These are phyloP conservation scores for Saccostrea glomerata DNA, from an alignment of 1,140 invertebrate genomes.

Conservation along the genomic window DNA sequence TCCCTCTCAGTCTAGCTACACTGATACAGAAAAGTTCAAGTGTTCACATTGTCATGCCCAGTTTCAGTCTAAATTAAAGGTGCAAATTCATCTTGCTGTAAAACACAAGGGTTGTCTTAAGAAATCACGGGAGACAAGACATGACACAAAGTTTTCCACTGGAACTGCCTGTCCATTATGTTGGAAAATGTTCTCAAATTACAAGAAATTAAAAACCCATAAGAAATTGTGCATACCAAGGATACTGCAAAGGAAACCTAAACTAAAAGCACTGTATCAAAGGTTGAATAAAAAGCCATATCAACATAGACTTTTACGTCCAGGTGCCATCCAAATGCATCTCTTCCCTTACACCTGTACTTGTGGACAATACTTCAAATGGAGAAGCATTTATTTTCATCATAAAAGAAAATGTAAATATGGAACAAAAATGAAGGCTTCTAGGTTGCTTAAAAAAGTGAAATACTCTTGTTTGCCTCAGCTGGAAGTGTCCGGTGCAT, in stretches of 20 bases:
- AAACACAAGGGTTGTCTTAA: neutral
- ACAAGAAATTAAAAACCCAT: neutral
- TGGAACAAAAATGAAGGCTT: neutral
- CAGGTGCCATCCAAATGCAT: neutral
- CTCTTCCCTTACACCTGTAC: neutral
- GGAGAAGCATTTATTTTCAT: slow-evolving; percentile 16
- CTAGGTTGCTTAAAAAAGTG: neutral
- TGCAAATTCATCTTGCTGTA: slow-evolving; percentile 5
- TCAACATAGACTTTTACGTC: neutral
- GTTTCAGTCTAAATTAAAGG: slow-evolving; percentile 17
- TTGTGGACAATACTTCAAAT: slow-evolving; percentile 12
- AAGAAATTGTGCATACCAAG: neutral
- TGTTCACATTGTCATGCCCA: neutral
- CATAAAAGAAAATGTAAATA: neutral
- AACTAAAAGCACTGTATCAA: neutral
- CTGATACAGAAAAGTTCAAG: neutral
- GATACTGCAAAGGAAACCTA: neutral
- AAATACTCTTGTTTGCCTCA: neutral
- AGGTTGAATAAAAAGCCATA: neutral
- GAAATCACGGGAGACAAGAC: neutral
- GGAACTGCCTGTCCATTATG: neutral
- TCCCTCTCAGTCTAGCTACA: neutral
- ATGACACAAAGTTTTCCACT: neutral
- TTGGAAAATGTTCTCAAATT: neutral
- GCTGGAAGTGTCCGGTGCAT: neutral